A percentile compares a stretch with the other conserved stretches of the same genome.
These are phyloP conservation scores for Epinephelus fuscoguttatus DNA, from an alignment of 2,113 vertebrate genomes.

Conservation along the genomic window DNA sequence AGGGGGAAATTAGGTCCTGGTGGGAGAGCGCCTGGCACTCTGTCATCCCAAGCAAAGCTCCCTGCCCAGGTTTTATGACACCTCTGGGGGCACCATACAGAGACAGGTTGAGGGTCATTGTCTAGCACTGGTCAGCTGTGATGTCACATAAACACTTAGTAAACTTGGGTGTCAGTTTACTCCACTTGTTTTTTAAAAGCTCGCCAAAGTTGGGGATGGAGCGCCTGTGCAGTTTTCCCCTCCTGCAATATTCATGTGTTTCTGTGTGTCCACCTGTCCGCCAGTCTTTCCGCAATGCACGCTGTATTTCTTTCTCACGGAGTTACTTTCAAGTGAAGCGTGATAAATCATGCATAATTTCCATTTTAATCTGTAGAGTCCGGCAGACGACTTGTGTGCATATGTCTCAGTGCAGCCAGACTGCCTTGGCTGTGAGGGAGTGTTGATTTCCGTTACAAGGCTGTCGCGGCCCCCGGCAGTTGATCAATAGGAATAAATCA, in stretches of 20 bases:
- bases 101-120: constrained; percentile 84
- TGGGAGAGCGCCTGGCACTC: constrained; percentile 83
- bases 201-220: constrained; percentile 68
- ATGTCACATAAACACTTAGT: constrained; percentile 74
- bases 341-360: constrained; percentile 79
- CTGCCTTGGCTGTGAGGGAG: constrained; percentile 68
- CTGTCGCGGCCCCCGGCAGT: constrained; percentile 77
- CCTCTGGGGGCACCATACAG: constrained; percentile 81
- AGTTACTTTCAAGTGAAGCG: constrained; percentile 69
- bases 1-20: constrained; percentile 86
- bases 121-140: constrained; percentile 80
- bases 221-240: constrained; percentile 34
- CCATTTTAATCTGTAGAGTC: constrained; percentile 75
- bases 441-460: constrained; percentile 85
- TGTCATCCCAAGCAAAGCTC: constrained; percentile 81
- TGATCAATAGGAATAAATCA: constrained; percentile 88
- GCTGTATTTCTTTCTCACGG: constrained; percentile 46
- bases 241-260: constrained; percentile 75
- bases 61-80: constrained; percentile 81
- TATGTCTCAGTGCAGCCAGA: constrained; percentile 59
- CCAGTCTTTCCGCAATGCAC: constrained; percentile 34
- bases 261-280: constrained; percentile 51
- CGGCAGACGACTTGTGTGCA: constrained; percentile 62
- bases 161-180: constrained; percentile 79
- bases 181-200: constrained; percentile 69